Base-by-base conservation (phyloP, 2,797 vertebrate species). In the Spatula clypeata region DNA sequence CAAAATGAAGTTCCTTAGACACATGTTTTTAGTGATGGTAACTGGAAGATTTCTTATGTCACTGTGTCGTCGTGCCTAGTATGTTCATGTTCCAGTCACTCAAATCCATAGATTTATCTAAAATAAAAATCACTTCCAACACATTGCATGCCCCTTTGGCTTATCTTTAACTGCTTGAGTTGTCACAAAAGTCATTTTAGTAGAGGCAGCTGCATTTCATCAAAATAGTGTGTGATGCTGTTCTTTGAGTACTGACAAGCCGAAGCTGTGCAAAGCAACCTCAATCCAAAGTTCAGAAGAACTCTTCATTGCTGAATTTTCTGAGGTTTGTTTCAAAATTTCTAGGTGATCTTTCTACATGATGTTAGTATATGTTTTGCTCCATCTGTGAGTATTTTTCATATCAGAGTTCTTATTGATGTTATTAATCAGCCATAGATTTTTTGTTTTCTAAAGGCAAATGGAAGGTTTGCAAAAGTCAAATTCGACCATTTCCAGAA, bases 61-160 rank as follows among this genome's bases (percentile, higher is more conserved):
- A 34, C 70, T 90, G 2, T 53, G 44, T 81, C 76, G 66, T 36
- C 9, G 2, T 88, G 54, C 21, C 60, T 79, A 32, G 15, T 84
- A 34, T 86, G 54, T 57, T 72, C 27, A 2, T 31, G 23, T 45
- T 93, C 26, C 34, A 91, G 34, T 81, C 76, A 70, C 40, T 96
- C 77, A 93, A 88, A 93, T 67, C 51, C 42, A 61, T 38, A 61
- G 64, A 32, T 94, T 94, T 96, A 66, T 92, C 70, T 93, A 79
- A 96, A 95, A 88, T 86, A 71, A 86, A 81, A 94, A 90, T 96
- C 73, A 73, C 19, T 96, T 96, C 83, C 83, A 94, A 67, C 32
- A 73, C 64, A 88, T 9, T 90, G 84, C 74, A 66, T 86, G 93
- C 34, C 77, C 71, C 80, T 95, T 92, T 93, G 93, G 92, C 88